Evolutionary conservation across 1,140 invertebrate species (phyloP), one percentile per base, ranked within the genome.

Genomic region (Theocolax elegans): DNA sequence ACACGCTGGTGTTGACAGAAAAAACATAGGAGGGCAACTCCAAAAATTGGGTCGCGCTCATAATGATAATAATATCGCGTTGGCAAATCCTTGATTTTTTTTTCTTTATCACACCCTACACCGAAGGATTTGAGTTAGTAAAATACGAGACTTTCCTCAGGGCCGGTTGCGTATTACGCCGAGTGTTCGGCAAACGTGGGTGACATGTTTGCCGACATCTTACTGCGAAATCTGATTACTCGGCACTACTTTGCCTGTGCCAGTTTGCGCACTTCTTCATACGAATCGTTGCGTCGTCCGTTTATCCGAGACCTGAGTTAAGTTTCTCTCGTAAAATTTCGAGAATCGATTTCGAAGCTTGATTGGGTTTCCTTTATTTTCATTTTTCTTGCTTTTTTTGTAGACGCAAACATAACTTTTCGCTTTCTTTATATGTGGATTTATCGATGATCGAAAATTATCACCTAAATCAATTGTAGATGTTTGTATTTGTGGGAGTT

Each of bases 211-310:
- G 42, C 65, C 17, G 9, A 67, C 53, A 23, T 67, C 53, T 67
- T 67, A 59, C 53, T 49, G 65, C 21, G 49, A 67, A 67, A 67
- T 67, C 42, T 67, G 40, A 67, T 67, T 67, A 67, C 42, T 58
- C 27, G 38, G n/a, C 42, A 38, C 44, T 63, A 49, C 17, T 63
- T 49, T 21, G 6, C 9, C 10, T 23, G 4, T 59, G 15, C 3
- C 13, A 31, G 60, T 64, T 64, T 64, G 19, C 31, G 12, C 29
- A 64, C 62, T 64, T 64, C 46, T 40, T 51, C 59, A 35, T 49
- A 31, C 49, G n/a, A n/a, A 67, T 29, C 27, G 8, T 12, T 31
- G 56, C 56, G n/a, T n/a, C 27, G 15, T 40, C 21, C 10, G 12
- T n/a, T 38, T 35, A 17, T 38, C 19, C 27, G 53, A 35, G 13